Evolutionary conservation across 2,113 vertebrate species (phyloP).

Genomic region (Rhinolophus ferrumequinum): DNA sequence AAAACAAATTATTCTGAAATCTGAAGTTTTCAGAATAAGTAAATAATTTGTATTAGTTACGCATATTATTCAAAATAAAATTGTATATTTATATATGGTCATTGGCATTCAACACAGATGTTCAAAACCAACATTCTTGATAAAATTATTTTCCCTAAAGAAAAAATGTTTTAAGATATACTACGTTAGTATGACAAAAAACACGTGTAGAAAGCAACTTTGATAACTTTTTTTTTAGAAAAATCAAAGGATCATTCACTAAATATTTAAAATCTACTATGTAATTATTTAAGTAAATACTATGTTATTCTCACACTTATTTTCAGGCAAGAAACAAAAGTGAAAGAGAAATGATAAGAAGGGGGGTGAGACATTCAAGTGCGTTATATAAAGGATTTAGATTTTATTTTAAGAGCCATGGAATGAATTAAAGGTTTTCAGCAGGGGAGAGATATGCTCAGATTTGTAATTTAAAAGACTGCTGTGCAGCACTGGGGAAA

Average conservation of each 20-base stretch:
- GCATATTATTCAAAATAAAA: background rate
- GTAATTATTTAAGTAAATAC: background rate
- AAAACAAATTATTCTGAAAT: background rate
- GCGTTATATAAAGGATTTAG: background rate
- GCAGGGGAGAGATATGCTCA: background rate
- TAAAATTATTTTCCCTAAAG: background rate
- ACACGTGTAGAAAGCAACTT: background rate
- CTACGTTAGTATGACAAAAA: background rate
- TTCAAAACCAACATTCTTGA: background rate
- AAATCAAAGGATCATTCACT: background rate
- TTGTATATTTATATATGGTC: background rate
- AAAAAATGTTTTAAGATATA: background rate
- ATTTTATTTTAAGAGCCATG: conserved; percentile 32
- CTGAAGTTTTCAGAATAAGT: background rate
- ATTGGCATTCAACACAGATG: background rate
- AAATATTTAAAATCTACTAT: background rate
- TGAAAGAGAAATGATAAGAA: background rate
- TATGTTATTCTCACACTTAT: background rate
- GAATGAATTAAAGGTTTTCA: background rate
- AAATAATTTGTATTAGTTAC: background rate
- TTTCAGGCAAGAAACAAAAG: background rate
- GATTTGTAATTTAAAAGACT: background rate
- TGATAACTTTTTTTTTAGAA: background rate
- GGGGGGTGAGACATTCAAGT: background rate
- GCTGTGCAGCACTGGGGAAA: background rate